Conservation (phyloP, 2,888 invertebrate species). For the Coleophora flavipennella region DNA sequence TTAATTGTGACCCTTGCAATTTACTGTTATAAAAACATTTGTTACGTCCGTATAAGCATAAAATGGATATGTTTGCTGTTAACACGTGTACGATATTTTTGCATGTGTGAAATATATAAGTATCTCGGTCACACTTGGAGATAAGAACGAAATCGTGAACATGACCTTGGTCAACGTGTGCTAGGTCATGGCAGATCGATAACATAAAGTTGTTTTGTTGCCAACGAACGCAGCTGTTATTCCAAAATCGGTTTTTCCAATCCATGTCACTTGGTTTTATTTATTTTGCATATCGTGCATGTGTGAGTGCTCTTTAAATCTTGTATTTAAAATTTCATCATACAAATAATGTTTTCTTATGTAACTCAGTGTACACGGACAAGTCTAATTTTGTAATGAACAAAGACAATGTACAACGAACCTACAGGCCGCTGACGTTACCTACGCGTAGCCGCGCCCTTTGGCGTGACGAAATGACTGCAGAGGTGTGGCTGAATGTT, state of each 20-base stretch:
- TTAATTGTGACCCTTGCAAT: background rate
- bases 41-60: background rate
- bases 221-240: conserved; percentile 3
- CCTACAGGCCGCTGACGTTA: too few relatives aligned
- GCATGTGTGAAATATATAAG: background rate
- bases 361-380: too few relatives aligned
- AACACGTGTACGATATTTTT: background rate
- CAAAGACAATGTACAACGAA: too few relatives aligned
- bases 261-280: too few relatives aligned
- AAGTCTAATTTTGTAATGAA: too few relatives aligned
- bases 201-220: background rate
- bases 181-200: background rate
- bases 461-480: too few relatives aligned
- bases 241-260: background rate
- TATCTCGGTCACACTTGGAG: conserved; percentile 1
- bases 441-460: too few relatives aligned
- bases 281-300: too few relatives aligned
- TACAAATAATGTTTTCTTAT: too few relatives aligned
- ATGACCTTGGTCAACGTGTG: background rate
- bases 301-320: too few relatives aligned
- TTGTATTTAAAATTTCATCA: too few relatives aligned
- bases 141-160: conserved; percentile 1
- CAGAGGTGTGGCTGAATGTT: too few relatives aligned
- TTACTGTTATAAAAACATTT: background rate
- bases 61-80: background rate